Evolutionary conservation across 1,140 invertebrate genomes (phyloP).

Genomic region (Galleria mellonella): DNA sequence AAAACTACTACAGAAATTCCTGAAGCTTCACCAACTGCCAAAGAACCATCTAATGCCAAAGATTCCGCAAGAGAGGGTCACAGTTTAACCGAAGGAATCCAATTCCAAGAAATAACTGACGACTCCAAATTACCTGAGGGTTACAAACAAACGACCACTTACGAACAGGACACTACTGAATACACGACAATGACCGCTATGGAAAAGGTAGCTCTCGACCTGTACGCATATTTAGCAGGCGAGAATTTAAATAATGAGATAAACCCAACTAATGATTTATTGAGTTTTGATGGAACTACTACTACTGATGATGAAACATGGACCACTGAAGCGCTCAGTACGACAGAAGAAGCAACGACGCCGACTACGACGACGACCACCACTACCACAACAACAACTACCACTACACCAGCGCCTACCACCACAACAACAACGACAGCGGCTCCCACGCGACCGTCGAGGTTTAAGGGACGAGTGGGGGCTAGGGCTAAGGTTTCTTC

Average conservation of each 20-base stretch:
- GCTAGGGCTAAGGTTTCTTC: constrained; percentile 36
- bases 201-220: constrained; percentile 87
- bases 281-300: constrained; percentile 58
- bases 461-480: constrained; percentile 53
- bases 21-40: constrained; percentile 22
- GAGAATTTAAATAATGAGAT: constrained; percentile 82
- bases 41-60: constrained; percentile 31
- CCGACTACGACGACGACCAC: constrained; percentile 75
- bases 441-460: constrained; percentile 46
- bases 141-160: constrained; percentile 61
- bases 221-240: constrained; percentile 86
- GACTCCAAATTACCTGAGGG: constrained; percentile 53
- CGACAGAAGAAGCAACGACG: constrained; percentile 76
- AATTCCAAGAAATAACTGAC: constrained; percentile 52
- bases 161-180: constrained; percentile 77
- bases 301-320: constrained; percentile 43
- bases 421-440: constrained; percentile 37
- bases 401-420: constrained; percentile 37
- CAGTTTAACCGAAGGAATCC: constrained; percentile 32
- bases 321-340: constrained; percentile 66
- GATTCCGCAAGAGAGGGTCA: constrained; percentile 45
- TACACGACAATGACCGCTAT: constrained; percentile 79
- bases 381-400: constrained; percentile 74
- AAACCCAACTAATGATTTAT: constrained; percentile 64
- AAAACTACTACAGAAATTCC: constrained; percentile 47